Evolutionary conservation across 2,797 vertebrate species (phyloP).

Genomic region (Catamblyrhynchus diadema): DNA sequence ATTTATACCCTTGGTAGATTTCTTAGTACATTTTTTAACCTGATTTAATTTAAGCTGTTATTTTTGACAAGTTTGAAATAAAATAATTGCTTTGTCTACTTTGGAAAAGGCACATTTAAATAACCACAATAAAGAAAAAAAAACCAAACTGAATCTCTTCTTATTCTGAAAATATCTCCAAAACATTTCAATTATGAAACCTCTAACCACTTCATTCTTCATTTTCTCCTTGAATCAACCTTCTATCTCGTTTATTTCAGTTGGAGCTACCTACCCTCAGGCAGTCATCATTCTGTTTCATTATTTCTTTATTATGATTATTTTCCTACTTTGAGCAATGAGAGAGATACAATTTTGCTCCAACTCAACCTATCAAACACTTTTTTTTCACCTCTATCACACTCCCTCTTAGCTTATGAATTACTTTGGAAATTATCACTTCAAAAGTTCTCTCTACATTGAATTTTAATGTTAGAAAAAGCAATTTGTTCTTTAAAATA

Average conservation of each 20-base stretch:
- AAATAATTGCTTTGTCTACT: neutral
- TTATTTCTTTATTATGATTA: neutral
- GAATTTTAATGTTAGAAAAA: neutral
- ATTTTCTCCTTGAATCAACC: neutral
- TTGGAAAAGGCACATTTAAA: neutral
- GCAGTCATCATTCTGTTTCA: neutral
- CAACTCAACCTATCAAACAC: neutral
- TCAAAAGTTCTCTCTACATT: neutral
- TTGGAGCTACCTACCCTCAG: neutral
- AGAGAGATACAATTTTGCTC: neutral
- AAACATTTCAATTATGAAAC: neutral
- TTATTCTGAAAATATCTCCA: neutral
- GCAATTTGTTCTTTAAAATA: constrained; percentile 12
- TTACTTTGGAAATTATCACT: neutral
- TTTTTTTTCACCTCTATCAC: neutral
- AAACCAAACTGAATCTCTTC: neutral
- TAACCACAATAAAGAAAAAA: neutral
- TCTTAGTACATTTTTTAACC: neutral
- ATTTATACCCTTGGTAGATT: neutral
- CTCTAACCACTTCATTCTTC: neutral
- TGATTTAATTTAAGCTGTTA: neutral
- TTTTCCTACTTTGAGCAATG: neutral
- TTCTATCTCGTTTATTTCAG: neutral
- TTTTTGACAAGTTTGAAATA: neutral
- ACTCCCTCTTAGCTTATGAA: neutral